A percentile compares a stretch with the other conserved stretches of the same genome.
Evolutionary conservation across 2,797 vertebrate genomes (phyloP).

Genomic region (Chaunax sp.): DNA sequence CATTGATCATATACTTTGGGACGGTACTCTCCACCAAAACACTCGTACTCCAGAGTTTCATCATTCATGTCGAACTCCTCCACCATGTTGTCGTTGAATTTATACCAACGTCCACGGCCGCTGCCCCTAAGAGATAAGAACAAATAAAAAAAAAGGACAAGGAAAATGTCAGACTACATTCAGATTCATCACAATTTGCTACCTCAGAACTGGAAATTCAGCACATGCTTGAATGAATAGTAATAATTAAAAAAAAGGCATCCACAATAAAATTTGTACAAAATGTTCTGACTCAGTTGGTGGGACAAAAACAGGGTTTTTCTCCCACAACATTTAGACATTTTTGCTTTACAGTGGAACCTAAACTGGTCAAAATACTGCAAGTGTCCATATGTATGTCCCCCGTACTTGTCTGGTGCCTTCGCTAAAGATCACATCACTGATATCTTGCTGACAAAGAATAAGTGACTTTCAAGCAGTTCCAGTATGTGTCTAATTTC

Average conservation of each 20-base stretch:
- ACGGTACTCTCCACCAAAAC: constrained; percentile 98
- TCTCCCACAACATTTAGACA: not conserved
- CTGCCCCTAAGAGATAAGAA: constrained; percentile 81
- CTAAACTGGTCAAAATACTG: not conserved
- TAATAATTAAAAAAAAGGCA: not conserved
- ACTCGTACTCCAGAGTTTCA: constrained; percentile 97
- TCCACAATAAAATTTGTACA: not conserved
- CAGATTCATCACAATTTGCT: not conserved
- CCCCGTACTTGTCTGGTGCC: not conserved
- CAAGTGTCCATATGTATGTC: too few species aligned
- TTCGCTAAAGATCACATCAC: constrained; percentile 1
- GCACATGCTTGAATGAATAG: not conserved
- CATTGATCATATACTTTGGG: constrained; percentile 99
- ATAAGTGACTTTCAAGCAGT: not conserved
- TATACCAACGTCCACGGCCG: constrained; percentile 96
- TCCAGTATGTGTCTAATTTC: constrained; percentile 10
- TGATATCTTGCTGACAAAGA: not conserved
- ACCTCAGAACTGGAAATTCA: not conserved
- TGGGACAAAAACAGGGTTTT: not conserved
- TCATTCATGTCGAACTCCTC: constrained; percentile 99
- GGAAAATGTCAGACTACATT: not conserved
- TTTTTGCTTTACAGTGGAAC: not conserved
- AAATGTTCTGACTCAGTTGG: not conserved
- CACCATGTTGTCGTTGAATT: constrained; percentile 97
- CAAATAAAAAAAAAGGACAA: not conserved